Evolutionary conservation across 2,797 vertebrate species (phyloP).

Genomic region (Garrulus glandarius): DNA sequence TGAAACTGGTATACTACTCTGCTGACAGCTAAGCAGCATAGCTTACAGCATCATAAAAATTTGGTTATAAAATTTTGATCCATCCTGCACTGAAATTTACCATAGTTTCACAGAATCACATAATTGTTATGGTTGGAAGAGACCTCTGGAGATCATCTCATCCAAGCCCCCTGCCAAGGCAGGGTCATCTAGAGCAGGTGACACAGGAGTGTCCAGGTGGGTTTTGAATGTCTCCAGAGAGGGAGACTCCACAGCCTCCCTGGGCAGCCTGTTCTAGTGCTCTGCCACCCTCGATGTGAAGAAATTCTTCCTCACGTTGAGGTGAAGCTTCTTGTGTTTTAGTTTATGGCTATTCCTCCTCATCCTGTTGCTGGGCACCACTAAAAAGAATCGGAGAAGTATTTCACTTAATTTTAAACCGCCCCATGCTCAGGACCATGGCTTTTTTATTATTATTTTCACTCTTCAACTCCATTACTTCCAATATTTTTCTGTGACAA

Average conservation of each 20-base stretch:
- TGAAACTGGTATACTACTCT: background rate
- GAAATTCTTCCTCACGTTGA: background rate
- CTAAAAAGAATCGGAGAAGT: background rate
- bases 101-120: background rate
- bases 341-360: background rate
- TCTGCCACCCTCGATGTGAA: background rate
- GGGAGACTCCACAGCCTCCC: background rate
- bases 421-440: background rate
- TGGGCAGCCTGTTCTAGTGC: background rate
- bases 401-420: background rate
- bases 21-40: background rate
- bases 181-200: background rate
- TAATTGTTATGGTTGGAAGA: background rate
- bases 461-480: background rate
- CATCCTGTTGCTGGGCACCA: too few species aligned
- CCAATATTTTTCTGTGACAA: background rate
- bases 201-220: fast-evolving
- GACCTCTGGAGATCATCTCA: background rate
- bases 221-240: background rate
- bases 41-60: background rate
- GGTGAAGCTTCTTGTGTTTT: background rate
- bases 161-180: background rate
- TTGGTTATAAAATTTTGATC: background rate
- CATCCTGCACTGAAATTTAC: background rate
- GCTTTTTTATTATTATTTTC: background rate